These are phyloP conservation scores for Parnassius glacialis DNA, from an alignment of 2,888 invertebrate species.

Conservation along the genomic window DNA sequence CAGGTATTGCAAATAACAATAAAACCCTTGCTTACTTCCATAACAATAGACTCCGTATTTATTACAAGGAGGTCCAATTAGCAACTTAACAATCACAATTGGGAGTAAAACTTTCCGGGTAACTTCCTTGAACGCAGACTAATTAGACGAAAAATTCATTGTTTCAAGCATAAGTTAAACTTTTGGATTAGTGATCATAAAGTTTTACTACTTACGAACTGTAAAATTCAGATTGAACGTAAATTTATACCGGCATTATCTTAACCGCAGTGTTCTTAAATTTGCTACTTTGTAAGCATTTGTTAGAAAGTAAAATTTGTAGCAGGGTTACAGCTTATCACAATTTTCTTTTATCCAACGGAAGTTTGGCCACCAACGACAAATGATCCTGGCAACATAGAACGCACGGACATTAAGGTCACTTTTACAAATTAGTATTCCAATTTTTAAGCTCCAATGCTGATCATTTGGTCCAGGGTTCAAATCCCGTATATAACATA, in stretches of 20 bases:
- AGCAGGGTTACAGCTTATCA: conserved; percentile 16
- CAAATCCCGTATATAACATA: no score
- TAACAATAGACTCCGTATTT: conserved; percentile 22
- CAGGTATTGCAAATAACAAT: conserved; percentile 22
- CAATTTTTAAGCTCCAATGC: no score
- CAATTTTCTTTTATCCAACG: conserved; percentile 19
- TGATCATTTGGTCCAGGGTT: no score
- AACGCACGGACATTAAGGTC: no score
- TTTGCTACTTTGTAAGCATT: conserved; percentile 42
- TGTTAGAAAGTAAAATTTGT: conserved; percentile 29
- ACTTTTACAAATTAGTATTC: no score
- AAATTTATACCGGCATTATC: conserved; percentile 52
- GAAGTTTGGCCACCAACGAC: not conserved
- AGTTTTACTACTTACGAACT: conserved; percentile 51
- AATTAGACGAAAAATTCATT: conserved; percentile 37
- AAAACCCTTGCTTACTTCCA: conserved; percentile 22
- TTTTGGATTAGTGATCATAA: conserved; percentile 42
- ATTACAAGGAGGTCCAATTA: conserved; percentile 26
- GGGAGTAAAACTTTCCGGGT: conserved; percentile 31
- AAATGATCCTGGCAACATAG: no score
- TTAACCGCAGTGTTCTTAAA: conserved; percentile 41
- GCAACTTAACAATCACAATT: conserved; percentile 22
- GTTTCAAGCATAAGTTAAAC: conserved; percentile 31
- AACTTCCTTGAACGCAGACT: conserved; percentile 30
- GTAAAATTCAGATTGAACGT: conserved; percentile 58